A percentile compares a stretch with the other conserved stretches of the same genome.
Evolutionary conservation across 2,888 invertebrate genomes (phyloP).

Genomic region (Tiliacea citrago): DNA sequence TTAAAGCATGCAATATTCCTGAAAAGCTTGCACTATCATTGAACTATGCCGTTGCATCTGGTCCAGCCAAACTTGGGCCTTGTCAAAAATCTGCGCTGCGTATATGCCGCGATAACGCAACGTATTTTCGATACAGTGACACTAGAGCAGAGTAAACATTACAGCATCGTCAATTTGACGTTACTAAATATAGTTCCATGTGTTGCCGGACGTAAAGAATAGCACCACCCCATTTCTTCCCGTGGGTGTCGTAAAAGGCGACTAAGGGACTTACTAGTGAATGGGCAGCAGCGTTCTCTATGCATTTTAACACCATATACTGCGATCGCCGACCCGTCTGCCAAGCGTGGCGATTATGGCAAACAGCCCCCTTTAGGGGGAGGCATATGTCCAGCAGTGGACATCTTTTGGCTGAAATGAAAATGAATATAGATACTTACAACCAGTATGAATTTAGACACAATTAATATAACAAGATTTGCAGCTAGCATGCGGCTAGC

Average conservation of each 20-base stretch:
- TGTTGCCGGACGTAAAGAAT: too few relatives aligned
- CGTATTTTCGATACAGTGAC: neutral
- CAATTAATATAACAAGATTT: conserved; percentile 12
- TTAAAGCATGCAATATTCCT: neutral
- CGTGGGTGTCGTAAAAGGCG: too few relatives aligned
- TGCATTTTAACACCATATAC: too few relatives aligned
- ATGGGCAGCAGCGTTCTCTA: too few relatives aligned
- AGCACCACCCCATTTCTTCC: too few relatives aligned
- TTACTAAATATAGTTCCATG: too few relatives aligned
- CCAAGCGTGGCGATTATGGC: too few relatives aligned
- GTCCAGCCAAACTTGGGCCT: neutral
- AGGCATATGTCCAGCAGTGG: too few relatives aligned
- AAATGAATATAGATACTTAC: neutral
- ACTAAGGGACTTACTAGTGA: too few relatives aligned
- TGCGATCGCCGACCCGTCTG: too few relatives aligned
- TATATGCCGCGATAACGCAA: neutral
- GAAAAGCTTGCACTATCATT: neutral
- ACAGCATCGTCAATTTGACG: neutral
- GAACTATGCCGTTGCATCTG: neutral
- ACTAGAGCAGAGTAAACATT: neutral
- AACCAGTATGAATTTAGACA: neutral
- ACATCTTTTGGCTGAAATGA: too few relatives aligned
- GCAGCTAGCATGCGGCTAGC: conserved; percentile 15
- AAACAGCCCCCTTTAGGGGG: too few relatives aligned
- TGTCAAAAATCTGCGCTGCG: neutral